These are phyloP conservation scores for Orthonyx spaldingii DNA, from an alignment of 2,113 vertebrate species.

Conservation along the genomic window DNA sequence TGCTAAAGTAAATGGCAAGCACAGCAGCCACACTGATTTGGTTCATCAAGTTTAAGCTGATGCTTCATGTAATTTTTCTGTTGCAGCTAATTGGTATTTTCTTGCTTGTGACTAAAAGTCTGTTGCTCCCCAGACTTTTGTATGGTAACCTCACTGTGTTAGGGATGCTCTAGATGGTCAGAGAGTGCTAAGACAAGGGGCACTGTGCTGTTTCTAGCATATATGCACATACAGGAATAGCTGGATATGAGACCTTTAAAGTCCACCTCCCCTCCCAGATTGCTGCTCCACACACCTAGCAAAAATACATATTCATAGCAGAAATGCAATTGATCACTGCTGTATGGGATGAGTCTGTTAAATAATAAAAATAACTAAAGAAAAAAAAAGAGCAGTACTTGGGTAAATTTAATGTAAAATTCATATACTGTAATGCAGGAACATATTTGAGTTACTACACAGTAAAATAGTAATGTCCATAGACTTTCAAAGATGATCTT, in stretches of 20 bases:
- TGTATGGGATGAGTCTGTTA: not conserved
- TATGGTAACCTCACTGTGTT: not conserved
- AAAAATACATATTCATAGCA: not conserved
- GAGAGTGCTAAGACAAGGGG: not conserved
- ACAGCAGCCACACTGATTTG: not conserved
- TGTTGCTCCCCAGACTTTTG: not conserved
- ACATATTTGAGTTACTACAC: not conserved
- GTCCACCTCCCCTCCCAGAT: not conserved
- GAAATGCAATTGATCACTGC: not conserved
- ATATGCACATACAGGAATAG: not conserved
- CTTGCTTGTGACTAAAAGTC: not conserved
- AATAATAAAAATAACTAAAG: not conserved
- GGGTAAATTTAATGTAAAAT: not conserved
- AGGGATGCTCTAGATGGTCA: not conserved
- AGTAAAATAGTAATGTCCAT: not conserved
- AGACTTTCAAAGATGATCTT: not conserved
- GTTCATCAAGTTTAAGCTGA: not conserved
- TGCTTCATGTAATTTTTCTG: not conserved
- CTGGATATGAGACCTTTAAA: not conserved
- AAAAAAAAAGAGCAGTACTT: accelerated
- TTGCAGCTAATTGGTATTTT: not conserved
- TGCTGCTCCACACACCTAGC: not conserved
- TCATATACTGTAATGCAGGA: not conserved
- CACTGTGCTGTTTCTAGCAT: not conserved
- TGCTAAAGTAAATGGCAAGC: not conserved